Conservation (phyloP, 92 coral and sea anemone genomes). For the Zoanthus sociatus region DNA sequence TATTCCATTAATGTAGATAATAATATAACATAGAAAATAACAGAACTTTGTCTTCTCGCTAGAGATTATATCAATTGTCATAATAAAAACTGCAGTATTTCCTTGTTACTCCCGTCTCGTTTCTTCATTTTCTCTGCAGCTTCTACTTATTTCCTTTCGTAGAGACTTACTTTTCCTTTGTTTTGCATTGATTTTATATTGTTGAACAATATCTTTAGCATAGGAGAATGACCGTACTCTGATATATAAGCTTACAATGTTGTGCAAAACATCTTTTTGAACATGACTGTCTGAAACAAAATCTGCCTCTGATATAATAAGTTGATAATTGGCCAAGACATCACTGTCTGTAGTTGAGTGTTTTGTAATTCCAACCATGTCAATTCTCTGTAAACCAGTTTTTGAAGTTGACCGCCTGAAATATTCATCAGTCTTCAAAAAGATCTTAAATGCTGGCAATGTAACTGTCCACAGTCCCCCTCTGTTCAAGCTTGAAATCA, state of each 20-base stretch:
- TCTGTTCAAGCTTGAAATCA: slow-evolving; percentile 52
- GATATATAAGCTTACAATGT: slow-evolving; percentile 55
- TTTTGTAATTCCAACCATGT: slow-evolving; percentile 37
- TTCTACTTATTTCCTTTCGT: slow-evolving; percentile 63
- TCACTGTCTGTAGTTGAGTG: slow-evolving; percentile 49
- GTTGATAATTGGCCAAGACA: slow-evolving; percentile 40
- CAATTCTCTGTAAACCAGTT: slow-evolving; percentile 39
- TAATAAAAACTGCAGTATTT: neutral
- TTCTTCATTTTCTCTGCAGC: slow-evolving; percentile 44
- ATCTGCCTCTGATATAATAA: slow-evolving; percentile 48
- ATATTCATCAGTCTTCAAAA: slow-evolving; percentile 43
- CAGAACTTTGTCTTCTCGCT: neutral
- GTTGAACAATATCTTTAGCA: slow-evolving; percentile 55
- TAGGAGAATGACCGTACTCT: slow-evolving; percentile 59
- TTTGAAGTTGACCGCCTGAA: slow-evolving; percentile 44
- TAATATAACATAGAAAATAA: neutral
- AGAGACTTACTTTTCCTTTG: slow-evolving; percentile 51
- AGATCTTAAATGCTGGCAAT: slow-evolving; percentile 50
- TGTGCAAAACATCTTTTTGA: slow-evolving; percentile 52
- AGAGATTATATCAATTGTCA: neutral
- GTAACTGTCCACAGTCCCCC: slow-evolving; percentile 72
- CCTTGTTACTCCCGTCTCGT: slow-evolving; percentile 14
- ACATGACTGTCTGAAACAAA: slow-evolving; percentile 41
- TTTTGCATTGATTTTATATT: slow-evolving; percentile 49
- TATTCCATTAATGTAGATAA: neutral